A percentile compares a stretch with the other conserved stretches of the same genome.
phyloP scores from a whole-genome alignment of 2,113 vertebrate species.

The Heloderma charlesbogerti region DNA sequence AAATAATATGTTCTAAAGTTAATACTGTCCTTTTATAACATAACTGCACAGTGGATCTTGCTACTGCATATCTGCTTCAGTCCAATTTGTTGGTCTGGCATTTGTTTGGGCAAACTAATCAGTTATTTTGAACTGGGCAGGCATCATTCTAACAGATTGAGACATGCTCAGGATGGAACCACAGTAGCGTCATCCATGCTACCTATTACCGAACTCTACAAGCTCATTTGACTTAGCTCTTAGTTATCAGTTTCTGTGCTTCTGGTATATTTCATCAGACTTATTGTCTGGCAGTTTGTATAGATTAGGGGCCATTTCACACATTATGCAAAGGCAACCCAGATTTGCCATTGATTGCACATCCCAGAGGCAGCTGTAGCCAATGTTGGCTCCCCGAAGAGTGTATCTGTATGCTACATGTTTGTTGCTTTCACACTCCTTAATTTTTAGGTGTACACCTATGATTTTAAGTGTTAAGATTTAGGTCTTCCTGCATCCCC shows the following conservation, averaged over 20 bases:
- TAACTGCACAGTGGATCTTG: not conserved
- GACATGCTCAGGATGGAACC: not conserved
- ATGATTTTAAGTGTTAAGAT: not conserved
- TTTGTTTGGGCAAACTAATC: not conserved
- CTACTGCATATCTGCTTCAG: not conserved
- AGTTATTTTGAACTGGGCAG: not conserved
- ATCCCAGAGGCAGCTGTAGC: not conserved
- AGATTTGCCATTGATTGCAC: not conserved
- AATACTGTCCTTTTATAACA: not conserved
- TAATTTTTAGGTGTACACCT: not conserved
- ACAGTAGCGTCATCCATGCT: not conserved
- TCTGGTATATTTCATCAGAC: not conserved
- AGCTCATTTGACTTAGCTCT: not conserved
- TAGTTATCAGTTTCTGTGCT: not conserved
- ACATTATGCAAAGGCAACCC: not conserved
- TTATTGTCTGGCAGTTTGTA: not conserved
- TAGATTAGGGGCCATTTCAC: not conserved
- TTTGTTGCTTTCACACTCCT: not conserved
- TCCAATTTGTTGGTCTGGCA: not conserved
- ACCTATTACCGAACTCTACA: not conserved
- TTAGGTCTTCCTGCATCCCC: not conserved
- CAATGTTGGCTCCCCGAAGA: not conserved
- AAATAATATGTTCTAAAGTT: not conserved
- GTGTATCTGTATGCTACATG: not conserved
- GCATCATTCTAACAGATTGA: not conserved